Conservation (phyloP, 2,113 vertebrate species). For the Atractosteus spatula region DNA sequence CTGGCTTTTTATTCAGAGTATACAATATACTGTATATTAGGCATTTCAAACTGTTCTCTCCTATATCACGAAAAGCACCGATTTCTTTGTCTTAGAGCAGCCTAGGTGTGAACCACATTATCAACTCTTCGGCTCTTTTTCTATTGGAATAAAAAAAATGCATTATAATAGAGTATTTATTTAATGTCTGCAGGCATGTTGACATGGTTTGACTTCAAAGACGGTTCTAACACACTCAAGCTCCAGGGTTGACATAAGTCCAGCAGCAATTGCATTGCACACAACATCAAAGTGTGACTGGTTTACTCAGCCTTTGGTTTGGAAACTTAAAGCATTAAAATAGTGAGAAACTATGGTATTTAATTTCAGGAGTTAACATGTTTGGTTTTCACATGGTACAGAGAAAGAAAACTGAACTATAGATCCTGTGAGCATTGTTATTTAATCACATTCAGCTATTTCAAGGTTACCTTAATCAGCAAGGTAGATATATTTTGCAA, state of each 20-base stretch:
- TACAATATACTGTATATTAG: slow-evolving; percentile 16
- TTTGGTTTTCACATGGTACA: not conserved
- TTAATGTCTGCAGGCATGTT: slow-evolving; percentile 40
- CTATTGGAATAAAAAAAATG: slow-evolving; percentile 21
- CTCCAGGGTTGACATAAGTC: slow-evolving; percentile 5
- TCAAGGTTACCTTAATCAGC: too few relatives aligned
- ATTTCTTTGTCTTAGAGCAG: slow-evolving; percentile 32
- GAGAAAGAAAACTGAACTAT: not conserved
- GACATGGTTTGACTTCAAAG: slow-evolving; percentile 40
- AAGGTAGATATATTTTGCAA: too few relatives aligned
- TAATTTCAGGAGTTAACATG: slow-evolving; percentile 6
- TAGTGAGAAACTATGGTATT: slow-evolving; percentile 2
- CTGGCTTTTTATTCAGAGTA: too few relatives aligned
- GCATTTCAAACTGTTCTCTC: slow-evolving; percentile 31
- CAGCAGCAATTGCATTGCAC: slow-evolving; percentile 20
- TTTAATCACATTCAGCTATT: too few relatives aligned
- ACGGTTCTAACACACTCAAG: slow-evolving; percentile 20
- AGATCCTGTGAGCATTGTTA: not conserved
- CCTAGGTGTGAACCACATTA: slow-evolving; percentile 34
- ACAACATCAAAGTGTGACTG: slow-evolving; percentile 19
- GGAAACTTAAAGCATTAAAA: not conserved
- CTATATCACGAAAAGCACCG: slow-evolving; percentile 31
- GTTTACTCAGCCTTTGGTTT: slow-evolving; percentile 15
- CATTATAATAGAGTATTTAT: slow-evolving; percentile 39
- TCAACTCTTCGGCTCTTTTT: slow-evolving; percentile 38